Conservation (phyloP, 2,113 vertebrate species). For the Laticauda laticaudata region DNA sequence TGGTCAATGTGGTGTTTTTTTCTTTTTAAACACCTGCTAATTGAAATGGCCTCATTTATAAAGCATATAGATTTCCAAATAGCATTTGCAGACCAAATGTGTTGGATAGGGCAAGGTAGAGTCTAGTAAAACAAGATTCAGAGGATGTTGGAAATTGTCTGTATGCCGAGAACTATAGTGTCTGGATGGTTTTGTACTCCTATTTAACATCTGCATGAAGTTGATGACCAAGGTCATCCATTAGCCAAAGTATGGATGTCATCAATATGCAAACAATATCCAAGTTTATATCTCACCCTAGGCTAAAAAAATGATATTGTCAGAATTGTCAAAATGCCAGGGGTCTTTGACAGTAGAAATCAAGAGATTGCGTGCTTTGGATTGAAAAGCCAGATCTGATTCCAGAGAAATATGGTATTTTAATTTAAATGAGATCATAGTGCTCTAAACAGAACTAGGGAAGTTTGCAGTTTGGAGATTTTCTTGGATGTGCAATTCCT, state of each 20-base stretch:
- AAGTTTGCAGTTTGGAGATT: too few species aligned
- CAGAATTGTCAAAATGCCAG: neutral
- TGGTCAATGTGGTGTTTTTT: neutral
- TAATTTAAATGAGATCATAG: too few species aligned
- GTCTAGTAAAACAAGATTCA: neutral
- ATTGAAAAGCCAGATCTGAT: too few species aligned
- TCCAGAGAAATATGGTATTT: too few species aligned
- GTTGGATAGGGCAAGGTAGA: neutral
- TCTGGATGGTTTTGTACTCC: neutral
- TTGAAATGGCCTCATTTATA: neutral
- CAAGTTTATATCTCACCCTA: neutral
- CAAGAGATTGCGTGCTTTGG: neutral
- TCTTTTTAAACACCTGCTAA: neutral
- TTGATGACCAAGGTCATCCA: neutral
- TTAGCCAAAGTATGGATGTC: neutral
- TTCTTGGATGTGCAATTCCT: neutral
- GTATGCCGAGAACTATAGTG: neutral
- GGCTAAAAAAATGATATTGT: neutral
- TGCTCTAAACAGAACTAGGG: too few species aligned
- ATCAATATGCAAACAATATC: neutral
- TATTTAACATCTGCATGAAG: neutral
- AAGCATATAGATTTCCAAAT: neutral
- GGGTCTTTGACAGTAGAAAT: neutral
- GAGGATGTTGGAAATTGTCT: neutral
- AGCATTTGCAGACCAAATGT: neutral